These are phyloP conservation scores for Cryptops parisi DNA, from an alignment of 2,888 invertebrate genomes.

Conservation along the genomic window DNA sequence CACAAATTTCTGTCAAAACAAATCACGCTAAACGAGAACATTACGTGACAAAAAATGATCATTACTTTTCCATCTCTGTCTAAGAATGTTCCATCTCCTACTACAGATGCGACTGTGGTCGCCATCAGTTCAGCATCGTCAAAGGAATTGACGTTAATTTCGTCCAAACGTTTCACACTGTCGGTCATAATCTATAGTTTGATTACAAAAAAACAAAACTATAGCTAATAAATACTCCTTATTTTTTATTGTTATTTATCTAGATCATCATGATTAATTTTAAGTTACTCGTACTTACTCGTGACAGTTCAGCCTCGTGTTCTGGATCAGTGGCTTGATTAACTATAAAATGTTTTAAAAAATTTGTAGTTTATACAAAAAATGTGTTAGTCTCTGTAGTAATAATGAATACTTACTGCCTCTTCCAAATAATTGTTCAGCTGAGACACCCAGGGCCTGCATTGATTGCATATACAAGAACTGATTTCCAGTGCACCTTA, in stretches of 20 bases:
- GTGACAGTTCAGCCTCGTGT: neutral
- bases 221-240: neutral
- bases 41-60: too few relatives aligned
- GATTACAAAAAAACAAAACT: neutral
- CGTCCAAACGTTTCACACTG: neutral
- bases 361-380: too few relatives aligned
- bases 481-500: conserved; percentile 1
- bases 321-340: neutral
- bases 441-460: neutral
- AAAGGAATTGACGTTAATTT: neutral
- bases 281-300: neutral
- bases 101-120: neutral
- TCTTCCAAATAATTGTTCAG: neutral
- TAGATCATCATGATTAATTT: too few relatives aligned
- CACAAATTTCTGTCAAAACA: too few relatives aligned
- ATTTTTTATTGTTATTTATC: too few relatives aligned
- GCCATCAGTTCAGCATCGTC: neutral
- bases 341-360: too few relatives aligned
- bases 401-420: too few relatives aligned
- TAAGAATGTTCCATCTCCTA: neutral
- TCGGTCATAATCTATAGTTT: neutral
- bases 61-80: neutral
- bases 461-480: neutral
- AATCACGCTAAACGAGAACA: too few relatives aligned
- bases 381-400: too few relatives aligned